These are phyloP conservation scores for Ecliptopera silaceata DNA, from an alignment of 2,888 invertebrate genomes.

Conservation along the genomic window DNA sequence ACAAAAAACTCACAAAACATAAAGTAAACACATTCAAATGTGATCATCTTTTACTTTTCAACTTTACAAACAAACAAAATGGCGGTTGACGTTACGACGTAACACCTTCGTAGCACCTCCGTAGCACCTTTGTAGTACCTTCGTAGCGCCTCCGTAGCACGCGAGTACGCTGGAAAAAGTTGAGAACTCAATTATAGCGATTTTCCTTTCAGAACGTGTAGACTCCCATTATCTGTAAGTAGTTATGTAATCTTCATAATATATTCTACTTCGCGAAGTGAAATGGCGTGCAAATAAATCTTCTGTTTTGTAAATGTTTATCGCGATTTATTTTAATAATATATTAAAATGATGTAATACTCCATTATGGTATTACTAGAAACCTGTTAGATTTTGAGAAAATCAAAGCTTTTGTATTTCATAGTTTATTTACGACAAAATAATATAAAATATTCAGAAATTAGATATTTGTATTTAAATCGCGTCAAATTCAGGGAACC, in stretches of 20 bases:
- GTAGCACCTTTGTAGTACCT: conserved; percentile 8
- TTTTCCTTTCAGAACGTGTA: conserved; percentile 19
- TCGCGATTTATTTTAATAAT: no score
- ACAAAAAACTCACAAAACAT: conserved; percentile 1
- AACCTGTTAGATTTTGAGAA: no score
- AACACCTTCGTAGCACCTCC: conserved; percentile 6
- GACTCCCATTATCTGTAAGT: conserved; percentile 6
- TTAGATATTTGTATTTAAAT: no score
- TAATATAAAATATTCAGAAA: no score
- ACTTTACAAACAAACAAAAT: conserved; percentile 14
- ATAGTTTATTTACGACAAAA: no score
- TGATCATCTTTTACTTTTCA: conserved; percentile 25
- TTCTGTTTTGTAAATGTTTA: not conserved
- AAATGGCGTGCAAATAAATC: conserved; percentile 8
- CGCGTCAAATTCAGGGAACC: no score
- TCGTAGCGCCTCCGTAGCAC: conserved; percentile 5
- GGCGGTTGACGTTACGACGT: conserved; percentile 1
- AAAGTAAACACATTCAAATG: conserved; percentile 15
- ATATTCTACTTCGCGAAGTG: conserved; percentile 8
- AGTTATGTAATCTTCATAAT: conserved; percentile 20
- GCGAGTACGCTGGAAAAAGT: conserved; percentile 19
- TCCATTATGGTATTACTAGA: no score
- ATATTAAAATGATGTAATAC: no score
- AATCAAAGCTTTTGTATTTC: no score
- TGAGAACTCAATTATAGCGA: conserved; percentile 31